Evolutionary conservation across 2,113 vertebrate genomes (phyloP).

Genomic region (Nematolebias whitei): DNA sequence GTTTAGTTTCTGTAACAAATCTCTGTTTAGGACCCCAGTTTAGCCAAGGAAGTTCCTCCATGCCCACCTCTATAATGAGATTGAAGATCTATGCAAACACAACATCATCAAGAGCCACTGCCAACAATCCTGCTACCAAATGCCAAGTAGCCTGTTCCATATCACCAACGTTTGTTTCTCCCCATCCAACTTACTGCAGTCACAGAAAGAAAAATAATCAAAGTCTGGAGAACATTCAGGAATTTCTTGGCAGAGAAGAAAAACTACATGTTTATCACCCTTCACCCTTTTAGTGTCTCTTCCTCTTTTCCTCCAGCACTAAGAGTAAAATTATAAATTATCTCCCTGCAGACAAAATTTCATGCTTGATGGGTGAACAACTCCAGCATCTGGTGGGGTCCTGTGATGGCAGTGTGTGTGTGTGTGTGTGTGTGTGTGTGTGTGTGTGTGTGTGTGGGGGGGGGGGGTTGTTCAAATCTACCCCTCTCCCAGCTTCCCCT

Average conservation of each 20-base stretch:
- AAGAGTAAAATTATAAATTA: slow-evolving; percentile 76
- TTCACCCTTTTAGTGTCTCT: slow-evolving; percentile 20
- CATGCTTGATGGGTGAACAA: slow-evolving; percentile 77
- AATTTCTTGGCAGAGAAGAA: slow-evolving; percentile 53
- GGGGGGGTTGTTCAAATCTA: slow-evolving; percentile 58
- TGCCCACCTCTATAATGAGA: slow-evolving; percentile 40
- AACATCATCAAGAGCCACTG: slow-evolving; percentile 42
- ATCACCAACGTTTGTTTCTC: neutral
- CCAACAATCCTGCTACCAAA: slow-evolving; percentile 24
- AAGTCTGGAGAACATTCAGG: slow-evolving; percentile 57
- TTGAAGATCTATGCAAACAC: slow-evolving; percentile 40
- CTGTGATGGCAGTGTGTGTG: too few species aligned
- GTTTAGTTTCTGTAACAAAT: neutral
- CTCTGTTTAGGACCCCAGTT: neutral
- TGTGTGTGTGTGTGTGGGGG: too few species aligned
- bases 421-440: too few species aligned
- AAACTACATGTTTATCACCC: slow-evolving; percentile 34
- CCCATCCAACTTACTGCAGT: slow-evolving; percentile 25
- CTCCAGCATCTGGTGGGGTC: slow-evolving; percentile 76
- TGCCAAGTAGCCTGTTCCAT: slow-evolving; percentile 28
- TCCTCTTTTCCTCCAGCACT: slow-evolving; percentile 45
- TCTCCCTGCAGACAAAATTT: slow-evolving; percentile 78
- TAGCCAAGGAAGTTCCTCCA: neutral
- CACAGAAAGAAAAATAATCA: slow-evolving; percentile 60
- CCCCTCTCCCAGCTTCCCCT: slow-evolving; percentile 50